phyloP scores from a whole-genome alignment of 2,113 vertebrate species.

The Podocnemis expansa region DNA sequence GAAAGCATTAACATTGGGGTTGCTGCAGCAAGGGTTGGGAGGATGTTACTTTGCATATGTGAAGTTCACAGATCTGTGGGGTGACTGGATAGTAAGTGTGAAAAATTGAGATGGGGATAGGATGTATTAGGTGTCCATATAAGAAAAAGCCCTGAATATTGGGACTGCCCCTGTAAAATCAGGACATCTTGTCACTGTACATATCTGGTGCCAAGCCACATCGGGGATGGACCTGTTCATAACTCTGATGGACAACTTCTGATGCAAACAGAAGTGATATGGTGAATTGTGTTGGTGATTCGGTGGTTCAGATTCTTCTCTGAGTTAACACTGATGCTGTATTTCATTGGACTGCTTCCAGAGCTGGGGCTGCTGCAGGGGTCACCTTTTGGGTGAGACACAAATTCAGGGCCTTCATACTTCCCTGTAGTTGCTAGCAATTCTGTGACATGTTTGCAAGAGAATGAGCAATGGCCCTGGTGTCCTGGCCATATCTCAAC shows the following conservation, averaged over 20 bases:
- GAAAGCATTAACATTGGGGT: not conserved
- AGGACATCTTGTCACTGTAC: too few species aligned
- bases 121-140: too few species aligned
- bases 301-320: not conserved
- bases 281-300: not conserved
- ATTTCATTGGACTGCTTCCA: not conserved
- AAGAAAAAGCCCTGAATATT: too few species aligned
- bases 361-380: not conserved
- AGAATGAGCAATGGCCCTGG: not conserved
- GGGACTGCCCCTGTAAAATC: too few species aligned
- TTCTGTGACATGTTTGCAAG: not conserved
- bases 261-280: not conserved
- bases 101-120: too few species aligned
- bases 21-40: not conserved
- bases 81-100: too few species aligned
- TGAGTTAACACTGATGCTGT: not conserved
- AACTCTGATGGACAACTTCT: not conserved
- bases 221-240: not conserved
- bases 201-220: not conserved
- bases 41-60: not conserved
- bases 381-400: not conserved
- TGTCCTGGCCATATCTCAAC: not conserved
- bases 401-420: not conserved
- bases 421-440: not conserved
- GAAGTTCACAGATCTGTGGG: not conserved